These are phyloP conservation scores for Syrista parreyssii DNA, from an alignment of 2,888 invertebrate species.

Conservation along the genomic window DNA sequence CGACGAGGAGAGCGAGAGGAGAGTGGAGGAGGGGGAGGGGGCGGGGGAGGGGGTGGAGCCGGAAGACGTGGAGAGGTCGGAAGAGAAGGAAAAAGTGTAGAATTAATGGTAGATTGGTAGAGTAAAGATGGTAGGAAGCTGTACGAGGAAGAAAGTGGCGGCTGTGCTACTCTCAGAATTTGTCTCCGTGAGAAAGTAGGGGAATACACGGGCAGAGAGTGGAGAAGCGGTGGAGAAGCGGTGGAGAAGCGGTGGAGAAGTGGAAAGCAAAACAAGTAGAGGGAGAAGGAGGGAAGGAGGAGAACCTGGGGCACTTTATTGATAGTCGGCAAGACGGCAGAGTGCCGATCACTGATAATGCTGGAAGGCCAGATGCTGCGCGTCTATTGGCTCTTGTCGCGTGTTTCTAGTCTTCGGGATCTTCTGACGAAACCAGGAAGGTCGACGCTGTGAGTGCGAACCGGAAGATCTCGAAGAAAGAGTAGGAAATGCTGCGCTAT, in stretches of 20 bases:
- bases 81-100: background rate
- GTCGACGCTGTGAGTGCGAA: background rate
- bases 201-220: background rate
- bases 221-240: background rate
- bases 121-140: background rate
- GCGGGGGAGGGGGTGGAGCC: background rate
- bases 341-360: background rate
- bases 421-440: background rate
- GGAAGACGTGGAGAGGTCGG: background rate
- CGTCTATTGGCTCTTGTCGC: background rate
- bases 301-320: background rate
- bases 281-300: background rate
- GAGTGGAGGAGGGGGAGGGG: background rate
- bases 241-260: background rate
- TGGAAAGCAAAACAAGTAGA: background rate
- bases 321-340: background rate
- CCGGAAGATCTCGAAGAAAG: background rate
- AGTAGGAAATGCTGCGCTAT: background rate
- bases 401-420: background rate
- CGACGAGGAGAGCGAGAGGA: background rate
- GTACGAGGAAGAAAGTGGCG: background rate
- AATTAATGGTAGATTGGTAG: background rate
- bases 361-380: background rate
- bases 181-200: background rate
- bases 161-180: too few relatives aligned